A percentile compares a stretch with the other conserved stretches of the same genome.
phyloP scores from a whole-genome alignment of 2,888 invertebrate species.

The Machimus rusticus region DNA sequence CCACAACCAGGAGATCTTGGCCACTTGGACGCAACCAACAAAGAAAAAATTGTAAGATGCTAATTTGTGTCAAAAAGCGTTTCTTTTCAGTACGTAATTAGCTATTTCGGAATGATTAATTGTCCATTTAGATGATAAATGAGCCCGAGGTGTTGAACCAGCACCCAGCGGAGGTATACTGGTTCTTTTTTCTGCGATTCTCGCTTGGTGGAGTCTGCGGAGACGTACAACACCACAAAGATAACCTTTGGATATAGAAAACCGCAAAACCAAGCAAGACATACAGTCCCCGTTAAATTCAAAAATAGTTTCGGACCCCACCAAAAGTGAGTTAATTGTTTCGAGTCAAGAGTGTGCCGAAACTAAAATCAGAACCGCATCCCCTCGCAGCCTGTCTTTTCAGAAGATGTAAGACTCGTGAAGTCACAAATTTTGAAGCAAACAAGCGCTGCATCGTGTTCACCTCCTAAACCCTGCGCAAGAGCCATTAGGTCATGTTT shows the following conservation, averaged over 20 bases:
- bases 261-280: neutral
- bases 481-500: conserved; percentile 18
- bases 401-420: neutral
- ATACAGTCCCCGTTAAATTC: neutral
- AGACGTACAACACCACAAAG: neutral
- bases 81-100: conserved; percentile 46
- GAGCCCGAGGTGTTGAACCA: conserved; percentile 45
- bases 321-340: neutral
- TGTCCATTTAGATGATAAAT: conserved; percentile 47
- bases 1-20: neutral
- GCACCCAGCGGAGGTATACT: conserved; percentile 34
- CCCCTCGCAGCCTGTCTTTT: neutral
- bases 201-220: neutral
- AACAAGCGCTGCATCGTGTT: neutral
- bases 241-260: neutral
- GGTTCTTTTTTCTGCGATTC: neutral
- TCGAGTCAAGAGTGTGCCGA: neutral
- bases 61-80: conserved; percentile 47
- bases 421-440: neutral
- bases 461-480: neutral
- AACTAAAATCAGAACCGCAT: neutral
- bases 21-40: neutral
- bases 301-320: conserved; percentile 16
- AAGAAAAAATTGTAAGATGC: conserved; percentile 43
- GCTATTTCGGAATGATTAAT: conserved; percentile 46